Evolutionary conservation across 2,888 invertebrate species (phyloP), one percentile per base, ranked within the genome.

Genomic region (Cosmia pyralina): DNA sequence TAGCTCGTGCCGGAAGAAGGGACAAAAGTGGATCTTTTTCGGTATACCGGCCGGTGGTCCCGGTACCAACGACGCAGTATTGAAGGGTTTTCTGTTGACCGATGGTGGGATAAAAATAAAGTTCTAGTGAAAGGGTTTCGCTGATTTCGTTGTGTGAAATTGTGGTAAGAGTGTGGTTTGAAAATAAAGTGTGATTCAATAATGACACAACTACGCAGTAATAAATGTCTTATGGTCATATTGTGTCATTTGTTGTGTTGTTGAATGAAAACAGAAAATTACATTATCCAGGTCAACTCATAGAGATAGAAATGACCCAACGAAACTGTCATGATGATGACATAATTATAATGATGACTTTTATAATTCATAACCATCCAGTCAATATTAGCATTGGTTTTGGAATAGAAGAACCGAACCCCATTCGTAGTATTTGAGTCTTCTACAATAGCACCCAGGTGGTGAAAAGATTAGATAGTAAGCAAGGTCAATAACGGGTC

Each of bases 11-110:
- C 93, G 93, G 93, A 95, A 94, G 94, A 89, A 89, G 92, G 90
- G 91, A 92, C 92, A 92, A 89, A 90, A 90, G 88, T 88, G 87
- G 88, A 90, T 91, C 93, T 94, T 94, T 94, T 92, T 92, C 90
- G 88, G 88, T 88, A 87, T 77, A 82, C 85, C 86, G 84, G 90
- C 86, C 90, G 93, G 93, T 92, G 93, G 92, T 92, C 92, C 83
- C 70, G 72, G 64, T 68, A 65, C 69, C 48, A 66, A 79, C 80
- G 77, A 71, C 66, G 72, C 80, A 67, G 76, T 74, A 82, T 77
- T 77, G 82, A 82, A 84, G 82, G 82, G 85, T 68, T 85, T 82
- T 85, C 83, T 80, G 83, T 84, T 86, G 85, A 83, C 86, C 86
- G 85, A 85, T 84, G 78, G 64, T 65, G 74, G 76, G 87, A 78